Percentiles rank a stretch among this genome's conserved stretches.
Conservation (phyloP, 2,113 vertebrate species). For the Ophthalmolycus amberensis region DNA sequence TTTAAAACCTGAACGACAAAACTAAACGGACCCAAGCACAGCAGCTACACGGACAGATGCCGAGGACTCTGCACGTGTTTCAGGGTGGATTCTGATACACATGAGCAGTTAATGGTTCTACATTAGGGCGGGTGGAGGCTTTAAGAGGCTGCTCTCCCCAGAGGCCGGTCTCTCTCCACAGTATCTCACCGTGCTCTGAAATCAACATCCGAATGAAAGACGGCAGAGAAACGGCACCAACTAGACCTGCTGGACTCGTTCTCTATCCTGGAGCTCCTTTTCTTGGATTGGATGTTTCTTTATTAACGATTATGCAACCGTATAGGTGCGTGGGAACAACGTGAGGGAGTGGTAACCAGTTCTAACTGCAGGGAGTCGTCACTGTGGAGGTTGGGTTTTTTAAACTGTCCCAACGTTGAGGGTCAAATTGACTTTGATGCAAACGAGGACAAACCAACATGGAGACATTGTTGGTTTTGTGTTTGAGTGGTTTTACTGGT, state of each 20-base stretch:
- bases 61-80: too few relatives aligned
- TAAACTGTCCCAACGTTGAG: not conserved
- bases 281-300: not conserved
- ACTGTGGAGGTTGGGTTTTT: not conserved
- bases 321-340: conserved; percentile 9
- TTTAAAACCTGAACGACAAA: too few relatives aligned
- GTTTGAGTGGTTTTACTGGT: not conserved
- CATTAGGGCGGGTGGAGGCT: not conserved
- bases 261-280: not conserved
- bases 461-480: not conserved
- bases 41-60: too few relatives aligned
- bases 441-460: not conserved
- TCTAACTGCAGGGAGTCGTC: not conserved
- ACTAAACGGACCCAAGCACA: too few relatives aligned
- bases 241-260: conserved; percentile 48
- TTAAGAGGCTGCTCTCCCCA: too few relatives aligned
- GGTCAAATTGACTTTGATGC: not conserved
- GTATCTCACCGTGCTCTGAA: not conserved
- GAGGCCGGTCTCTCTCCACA: not conserved
- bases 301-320: conserved; percentile 30
- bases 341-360: conserved; percentile 46
- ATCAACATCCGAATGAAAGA: not conserved
- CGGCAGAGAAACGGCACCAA: not conserved
- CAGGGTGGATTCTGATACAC: not conserved
- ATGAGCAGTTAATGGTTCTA: not conserved